These are phyloP conservation scores for Syncerus caffer DNA, from an alignment of 2,797 vertebrate species.

Conservation along the genomic window DNA sequence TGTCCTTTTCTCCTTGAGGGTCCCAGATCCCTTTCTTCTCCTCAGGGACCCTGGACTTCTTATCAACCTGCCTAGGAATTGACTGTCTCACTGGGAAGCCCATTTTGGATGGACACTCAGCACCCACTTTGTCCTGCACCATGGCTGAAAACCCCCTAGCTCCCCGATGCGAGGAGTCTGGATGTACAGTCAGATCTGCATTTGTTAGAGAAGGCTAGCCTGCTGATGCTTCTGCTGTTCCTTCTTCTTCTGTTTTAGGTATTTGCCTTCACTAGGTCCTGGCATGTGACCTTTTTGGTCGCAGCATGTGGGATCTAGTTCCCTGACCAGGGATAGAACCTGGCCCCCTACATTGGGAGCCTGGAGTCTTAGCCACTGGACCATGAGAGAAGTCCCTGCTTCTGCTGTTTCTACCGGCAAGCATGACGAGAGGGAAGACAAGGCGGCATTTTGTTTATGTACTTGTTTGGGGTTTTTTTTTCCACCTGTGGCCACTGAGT, in stretches of 20 bases:
- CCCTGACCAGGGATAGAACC: not conserved
- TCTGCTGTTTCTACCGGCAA: not conserved
- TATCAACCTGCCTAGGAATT: not conserved
- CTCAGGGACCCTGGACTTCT: not conserved
- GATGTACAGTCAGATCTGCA: not conserved
- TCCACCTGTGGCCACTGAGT: not conserved
- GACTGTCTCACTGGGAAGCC: not conserved
- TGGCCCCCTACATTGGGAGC: not conserved
- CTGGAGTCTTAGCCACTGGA: not conserved
- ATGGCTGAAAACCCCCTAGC: not conserved
- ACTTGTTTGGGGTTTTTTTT: accelerated
- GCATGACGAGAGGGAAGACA: not conserved
- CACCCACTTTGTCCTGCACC: accelerated
- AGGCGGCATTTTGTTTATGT: not conserved
- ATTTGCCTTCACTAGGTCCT: not conserved
- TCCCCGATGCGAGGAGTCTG: not conserved
- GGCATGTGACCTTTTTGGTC: not conserved
- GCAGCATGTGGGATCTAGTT: not conserved
- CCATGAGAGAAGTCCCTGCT: not conserved
- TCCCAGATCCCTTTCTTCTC: not conserved
- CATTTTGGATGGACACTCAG: not conserved
- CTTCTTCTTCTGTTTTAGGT: not conserved
- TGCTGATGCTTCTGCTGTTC: not conserved
- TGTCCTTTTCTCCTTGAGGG: not conserved
- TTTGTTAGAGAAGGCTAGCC: not conserved